Percentiles rank a stretch among this genome's conserved stretches.
Evolutionary conservation across 2,113 vertebrate genomes (phyloP).

Genomic region (Etia nguti): DNA sequence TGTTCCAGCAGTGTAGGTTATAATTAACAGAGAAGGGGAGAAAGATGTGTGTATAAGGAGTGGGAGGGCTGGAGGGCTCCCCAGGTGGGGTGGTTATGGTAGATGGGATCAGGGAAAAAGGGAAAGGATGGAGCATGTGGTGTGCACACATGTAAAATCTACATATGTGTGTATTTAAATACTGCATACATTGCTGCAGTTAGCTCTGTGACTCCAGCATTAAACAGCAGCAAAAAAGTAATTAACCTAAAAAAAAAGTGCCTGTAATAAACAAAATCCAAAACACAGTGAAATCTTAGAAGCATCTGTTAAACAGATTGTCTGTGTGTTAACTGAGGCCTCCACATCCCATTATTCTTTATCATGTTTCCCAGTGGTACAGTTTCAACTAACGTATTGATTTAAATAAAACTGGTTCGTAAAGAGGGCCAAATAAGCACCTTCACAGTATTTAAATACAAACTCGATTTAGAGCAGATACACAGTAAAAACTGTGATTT

Average conservation of each 20-base stretch:
- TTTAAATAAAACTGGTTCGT: background rate
- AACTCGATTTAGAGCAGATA: background rate
- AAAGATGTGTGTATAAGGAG: constrained; percentile 62
- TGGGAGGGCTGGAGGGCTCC: constrained; percentile 35
- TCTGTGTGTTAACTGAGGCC: background rate
- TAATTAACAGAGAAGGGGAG: constrained; percentile 92
- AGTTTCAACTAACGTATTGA: background rate
- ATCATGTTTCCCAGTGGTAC: background rate
- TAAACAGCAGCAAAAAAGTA: background rate
- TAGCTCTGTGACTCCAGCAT: background rate
- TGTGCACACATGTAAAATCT: background rate
- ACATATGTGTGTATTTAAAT: background rate
- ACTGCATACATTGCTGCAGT: background rate
- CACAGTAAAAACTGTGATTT: background rate
- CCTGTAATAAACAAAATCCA: background rate
- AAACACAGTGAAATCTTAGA: background rate
- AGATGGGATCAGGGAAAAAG: constrained; percentile 50
- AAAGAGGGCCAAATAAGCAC: background rate
- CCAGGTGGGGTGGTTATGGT: constrained; percentile 10
- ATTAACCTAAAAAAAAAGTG: background rate
- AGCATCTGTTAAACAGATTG: background rate
- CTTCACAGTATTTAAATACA: background rate
- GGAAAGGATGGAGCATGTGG: constrained; percentile 59
- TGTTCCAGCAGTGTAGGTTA: constrained; percentile 95
- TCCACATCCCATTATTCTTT: background rate